Conservation (phyloP, 2,888 invertebrate genomes). For the Ischnus inquisitorius region DNA sequence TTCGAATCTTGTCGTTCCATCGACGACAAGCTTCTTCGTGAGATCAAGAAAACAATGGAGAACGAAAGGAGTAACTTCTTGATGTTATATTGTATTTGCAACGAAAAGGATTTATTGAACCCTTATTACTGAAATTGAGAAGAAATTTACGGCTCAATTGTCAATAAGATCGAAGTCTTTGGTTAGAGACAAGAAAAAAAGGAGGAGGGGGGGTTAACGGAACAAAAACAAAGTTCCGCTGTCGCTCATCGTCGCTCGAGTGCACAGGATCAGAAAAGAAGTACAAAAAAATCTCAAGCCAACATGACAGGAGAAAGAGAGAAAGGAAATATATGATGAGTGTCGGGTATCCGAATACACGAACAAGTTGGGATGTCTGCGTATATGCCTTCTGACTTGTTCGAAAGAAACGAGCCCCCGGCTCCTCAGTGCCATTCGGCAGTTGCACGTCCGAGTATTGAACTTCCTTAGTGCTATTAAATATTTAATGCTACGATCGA, state of each 20-base stretch:
- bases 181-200: too few species aligned
- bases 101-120: too few species aligned
- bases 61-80: too few species aligned
- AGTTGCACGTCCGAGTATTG: slow-evolving; percentile 76
- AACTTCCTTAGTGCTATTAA: slow-evolving; percentile 81
- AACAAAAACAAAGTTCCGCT: neutral
- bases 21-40: too few species aligned
- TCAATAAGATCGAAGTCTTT: neutral
- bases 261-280: neutral
- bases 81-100: too few species aligned
- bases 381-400: slow-evolving; percentile 50
- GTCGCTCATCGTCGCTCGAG: neutral
- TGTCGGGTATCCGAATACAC: slow-evolving; percentile 57
- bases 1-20: too few species aligned
- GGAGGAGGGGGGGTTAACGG: too few species aligned
- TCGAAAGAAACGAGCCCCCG: slow-evolving; percentile 26
- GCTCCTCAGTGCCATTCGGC: slow-evolving; percentile 33
- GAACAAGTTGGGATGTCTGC: neutral
- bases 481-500: slow-evolving; percentile 81
- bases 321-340: slow-evolving; percentile 39
- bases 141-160: too few species aligned
- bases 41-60: too few species aligned
- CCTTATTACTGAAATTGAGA: too few species aligned
- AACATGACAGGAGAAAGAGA: neutral
- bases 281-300: neutral